These are phyloP conservation scores for Corythornis vintsioides DNA, from an alignment of 2,113 vertebrate genomes.

Conservation along the genomic window DNA sequence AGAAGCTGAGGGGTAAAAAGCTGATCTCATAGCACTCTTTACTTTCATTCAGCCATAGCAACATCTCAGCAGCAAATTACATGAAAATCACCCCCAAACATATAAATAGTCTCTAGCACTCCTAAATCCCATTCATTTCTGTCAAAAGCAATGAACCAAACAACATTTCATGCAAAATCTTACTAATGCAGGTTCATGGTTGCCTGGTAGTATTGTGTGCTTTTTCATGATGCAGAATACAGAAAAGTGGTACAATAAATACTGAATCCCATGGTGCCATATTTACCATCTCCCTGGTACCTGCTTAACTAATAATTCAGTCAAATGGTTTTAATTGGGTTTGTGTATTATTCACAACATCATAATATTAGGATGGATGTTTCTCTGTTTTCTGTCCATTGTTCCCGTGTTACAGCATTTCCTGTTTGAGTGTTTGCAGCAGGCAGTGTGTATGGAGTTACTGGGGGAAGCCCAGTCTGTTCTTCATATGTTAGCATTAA, in stretches of 20 bases:
- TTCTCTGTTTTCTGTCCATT: background rate
- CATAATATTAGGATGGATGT: fast-evolving
- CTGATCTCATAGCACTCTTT: background rate
- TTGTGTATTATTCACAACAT: background rate
- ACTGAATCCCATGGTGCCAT: background rate
- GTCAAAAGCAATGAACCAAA: background rate
- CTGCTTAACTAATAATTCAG: background rate
- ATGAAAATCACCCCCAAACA: background rate
- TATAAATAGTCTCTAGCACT: background rate
- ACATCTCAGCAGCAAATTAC: background rate
- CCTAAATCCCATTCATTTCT: background rate
- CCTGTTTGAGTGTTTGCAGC: background rate
- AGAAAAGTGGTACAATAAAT: background rate
- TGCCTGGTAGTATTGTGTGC: background rate
- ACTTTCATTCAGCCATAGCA: background rate
- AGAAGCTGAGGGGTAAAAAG: background rate
- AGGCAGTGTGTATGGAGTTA: background rate
- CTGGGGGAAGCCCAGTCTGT: background rate
- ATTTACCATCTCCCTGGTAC: background rate
- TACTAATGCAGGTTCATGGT: background rate
- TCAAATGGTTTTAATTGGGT: background rate
- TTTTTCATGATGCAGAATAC: background rate
- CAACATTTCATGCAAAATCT: background rate
- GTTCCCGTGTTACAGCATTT: background rate
- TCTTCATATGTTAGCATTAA: fast-evolving